Evolutionary conservation across 92 coral and sea anemone species (phyloP).

Genomic region (Metridium senile): DNA sequence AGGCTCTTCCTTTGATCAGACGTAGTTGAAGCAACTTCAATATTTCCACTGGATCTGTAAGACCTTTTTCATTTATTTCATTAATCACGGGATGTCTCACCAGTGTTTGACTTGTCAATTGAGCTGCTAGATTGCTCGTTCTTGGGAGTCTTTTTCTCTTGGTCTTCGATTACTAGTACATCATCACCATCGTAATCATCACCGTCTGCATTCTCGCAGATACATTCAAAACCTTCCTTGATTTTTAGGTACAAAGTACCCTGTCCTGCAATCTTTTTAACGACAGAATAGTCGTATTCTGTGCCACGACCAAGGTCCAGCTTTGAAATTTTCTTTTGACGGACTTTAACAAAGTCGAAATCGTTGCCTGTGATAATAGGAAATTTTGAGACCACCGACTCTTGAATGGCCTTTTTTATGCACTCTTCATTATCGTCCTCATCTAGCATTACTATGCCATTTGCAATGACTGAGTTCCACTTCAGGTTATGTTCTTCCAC

Average conservation of each 20-base stretch:
- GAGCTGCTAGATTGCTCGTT: too few species aligned
- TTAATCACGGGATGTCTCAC: conserved; percentile 22
- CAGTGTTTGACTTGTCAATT: neutral
- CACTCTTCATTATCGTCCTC: conserved; percentile 42
- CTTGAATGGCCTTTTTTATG: conserved; percentile 27
- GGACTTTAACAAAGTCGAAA: conserved; percentile 55
- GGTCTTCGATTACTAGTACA: neutral
- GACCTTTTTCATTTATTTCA: conserved; percentile 23
- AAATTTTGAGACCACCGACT: conserved; percentile 36
- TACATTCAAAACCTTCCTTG: conserved; percentile 51
- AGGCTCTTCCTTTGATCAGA: conserved; percentile 29
- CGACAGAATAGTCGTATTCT: conserved; percentile 54
- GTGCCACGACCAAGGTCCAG: conserved; percentile 46
- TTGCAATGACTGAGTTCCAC: too few species aligned
- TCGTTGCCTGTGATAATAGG: conserved; percentile 41
- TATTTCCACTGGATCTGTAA: conserved; percentile 56
- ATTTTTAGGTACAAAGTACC: conserved; percentile 59
- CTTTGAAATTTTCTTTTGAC: conserved; percentile 34
- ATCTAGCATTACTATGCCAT: conserved; percentile 26
- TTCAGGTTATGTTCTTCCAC: too few species aligned
- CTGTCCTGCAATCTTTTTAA: conserved; percentile 67
- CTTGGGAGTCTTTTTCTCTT: too few species aligned
- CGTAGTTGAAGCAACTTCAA: conserved; percentile 41
- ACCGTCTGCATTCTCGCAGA: conserved; percentile 39
- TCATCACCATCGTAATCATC: conserved; percentile 34